Evolutionary conservation across 2,888 invertebrate species (phyloP), one percentile per base, ranked within the genome.

Genomic region (Neuroscelio doddi): DNA sequence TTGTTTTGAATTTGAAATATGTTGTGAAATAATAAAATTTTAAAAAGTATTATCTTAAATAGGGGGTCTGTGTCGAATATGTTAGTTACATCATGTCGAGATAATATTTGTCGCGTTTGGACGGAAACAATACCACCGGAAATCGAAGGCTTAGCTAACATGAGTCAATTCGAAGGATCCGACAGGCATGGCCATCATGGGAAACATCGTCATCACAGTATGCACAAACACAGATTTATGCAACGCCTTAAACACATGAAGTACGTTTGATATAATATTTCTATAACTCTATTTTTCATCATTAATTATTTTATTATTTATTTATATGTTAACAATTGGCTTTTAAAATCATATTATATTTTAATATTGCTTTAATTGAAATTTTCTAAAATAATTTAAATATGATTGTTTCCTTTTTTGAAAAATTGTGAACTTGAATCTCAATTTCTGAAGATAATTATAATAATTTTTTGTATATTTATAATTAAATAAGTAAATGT

Each of bases 31-130:
- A n/a, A n/a, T n/a, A n/a, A n/a, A n/a, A n/a, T n/a, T n/a, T n/a
- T 49, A 9, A 24, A 16, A 10, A 21, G n/a, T 9, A 21, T 21
- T 21, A 21, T 21, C 21, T 2, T 21, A 3, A 21, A 21, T 85
- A 95, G 95, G 84, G 97, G 97, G 50, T 96, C 97, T 47, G 97
- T 98, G 9, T 96, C 97, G 64, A 98, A 99, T 86, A 96, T 98
- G 91, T 86, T 99, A 73, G 95, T 99, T 61, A 98, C 99, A 57
- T 98, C 97, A 45, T 98, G 98, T 85, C 91, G 94, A 80, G 99
- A 99, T 86, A 98, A 98, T 86, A 98, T 99, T 77, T 98, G 98
- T 82, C 92, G 99, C 70, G 91, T 99, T 74, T 99, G 99, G 99
- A 95, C 96, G 50, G 98, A 99, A 87, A 98, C 98, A 0, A 92